Evolutionary conservation across 2,113 vertebrate genomes (phyloP).

Genomic region (Anarrhichthys ocellatus): DNA sequence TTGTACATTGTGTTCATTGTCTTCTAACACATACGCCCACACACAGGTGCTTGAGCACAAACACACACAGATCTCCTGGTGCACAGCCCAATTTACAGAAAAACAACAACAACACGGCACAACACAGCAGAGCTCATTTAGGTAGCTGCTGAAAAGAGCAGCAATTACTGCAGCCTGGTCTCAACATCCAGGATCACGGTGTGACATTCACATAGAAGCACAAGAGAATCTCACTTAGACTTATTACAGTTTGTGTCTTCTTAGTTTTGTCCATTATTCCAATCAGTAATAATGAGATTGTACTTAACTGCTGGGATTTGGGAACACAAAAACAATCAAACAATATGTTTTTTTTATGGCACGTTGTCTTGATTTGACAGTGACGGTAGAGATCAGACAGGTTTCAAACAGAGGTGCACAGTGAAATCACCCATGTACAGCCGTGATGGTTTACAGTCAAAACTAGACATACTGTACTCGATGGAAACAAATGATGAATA

Average conservation of each 20-base stretch:
- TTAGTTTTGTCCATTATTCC: neutral
- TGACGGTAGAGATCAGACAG: neutral
- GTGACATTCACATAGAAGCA: neutral
- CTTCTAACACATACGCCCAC: neutral
- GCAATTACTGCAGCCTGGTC: neutral
- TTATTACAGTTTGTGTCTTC: neutral
- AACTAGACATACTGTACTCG: neutral
- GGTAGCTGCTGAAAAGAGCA: neutral
- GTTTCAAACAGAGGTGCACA: neutral
- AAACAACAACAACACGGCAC: neutral
- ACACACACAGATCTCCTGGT: slow-evolving; percentile 9
- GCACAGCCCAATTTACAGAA: slow-evolving; percentile 5
- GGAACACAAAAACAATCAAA: neutral
- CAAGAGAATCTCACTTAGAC: neutral
- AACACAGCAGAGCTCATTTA: neutral
- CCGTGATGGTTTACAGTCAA: neutral
- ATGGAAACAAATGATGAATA: neutral
- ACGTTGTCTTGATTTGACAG: neutral
- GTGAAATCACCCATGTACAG: neutral
- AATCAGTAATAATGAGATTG: neutral
- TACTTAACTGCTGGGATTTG: neutral
- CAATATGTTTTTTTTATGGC: neutral
- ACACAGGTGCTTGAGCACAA: neutral
- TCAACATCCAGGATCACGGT: neutral
- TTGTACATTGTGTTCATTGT: slow-evolving; percentile 20